These are phyloP conservation scores for Pristionchus pacificus DNA, from an alignment of 1,140 invertebrate species.

Conservation along the genomic window DNA sequence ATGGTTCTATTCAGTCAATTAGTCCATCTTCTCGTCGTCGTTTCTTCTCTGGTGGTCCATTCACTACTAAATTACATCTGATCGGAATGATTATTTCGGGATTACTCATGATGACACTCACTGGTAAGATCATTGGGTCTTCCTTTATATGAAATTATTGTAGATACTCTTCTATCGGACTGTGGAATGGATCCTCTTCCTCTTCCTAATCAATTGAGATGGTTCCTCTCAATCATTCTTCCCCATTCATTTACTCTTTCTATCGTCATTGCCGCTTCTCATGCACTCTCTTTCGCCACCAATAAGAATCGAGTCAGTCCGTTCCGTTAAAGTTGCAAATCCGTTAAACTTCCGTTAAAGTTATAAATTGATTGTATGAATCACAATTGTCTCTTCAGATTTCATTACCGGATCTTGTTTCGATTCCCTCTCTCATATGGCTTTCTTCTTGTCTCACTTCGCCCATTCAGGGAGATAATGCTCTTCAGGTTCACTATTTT, in stretches of 20 bases:
- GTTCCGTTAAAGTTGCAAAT: background rate
- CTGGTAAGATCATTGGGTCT: background rate
- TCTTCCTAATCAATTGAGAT: background rate
- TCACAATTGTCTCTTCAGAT: background rate
- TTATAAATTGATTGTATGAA: no score
- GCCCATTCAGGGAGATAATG: background rate
- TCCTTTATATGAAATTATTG: background rate
- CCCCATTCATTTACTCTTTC: background rate
- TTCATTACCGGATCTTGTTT: background rate
- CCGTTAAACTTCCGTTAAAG: no score
- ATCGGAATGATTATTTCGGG: background rate
- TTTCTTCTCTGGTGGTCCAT: conserved; percentile 19
- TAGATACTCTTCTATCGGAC: background rate
- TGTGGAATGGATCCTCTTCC: background rate
- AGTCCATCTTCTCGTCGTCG: background rate
- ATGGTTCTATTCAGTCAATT: background rate
- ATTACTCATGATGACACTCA: background rate
- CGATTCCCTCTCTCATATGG: background rate
- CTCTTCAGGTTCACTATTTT: no score
- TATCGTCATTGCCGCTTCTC: background rate
- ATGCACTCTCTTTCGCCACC: background rate
- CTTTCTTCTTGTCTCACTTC: background rate
- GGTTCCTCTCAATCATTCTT: background rate
- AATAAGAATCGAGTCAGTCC: background rate
- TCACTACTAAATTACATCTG: conserved; percentile 2